These are phyloP conservation scores for Plodia interpunctella DNA, from an alignment of 1,140 invertebrate genomes.

Conservation along the genomic window DNA sequence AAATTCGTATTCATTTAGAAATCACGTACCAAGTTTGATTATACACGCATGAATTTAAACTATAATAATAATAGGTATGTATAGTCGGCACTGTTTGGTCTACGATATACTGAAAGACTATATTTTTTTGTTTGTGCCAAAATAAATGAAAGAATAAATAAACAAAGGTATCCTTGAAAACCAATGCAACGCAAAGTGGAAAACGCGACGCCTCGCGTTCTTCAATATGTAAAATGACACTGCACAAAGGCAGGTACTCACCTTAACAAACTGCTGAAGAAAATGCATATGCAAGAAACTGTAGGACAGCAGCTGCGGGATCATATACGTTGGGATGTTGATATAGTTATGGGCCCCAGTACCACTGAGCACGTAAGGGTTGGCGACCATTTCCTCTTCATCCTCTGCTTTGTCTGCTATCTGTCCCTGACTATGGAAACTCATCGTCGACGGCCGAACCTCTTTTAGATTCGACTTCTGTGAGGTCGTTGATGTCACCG, in stretches of 20 bases:
- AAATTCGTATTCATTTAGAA: too few relatives aligned
- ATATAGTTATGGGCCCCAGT: constrained; percentile 41
- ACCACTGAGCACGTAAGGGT: constrained; percentile 42
- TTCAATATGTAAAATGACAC: too few relatives aligned
- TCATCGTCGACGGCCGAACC: constrained; percentile 6
- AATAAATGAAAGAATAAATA: too few relatives aligned
- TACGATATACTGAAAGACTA: too few relatives aligned
- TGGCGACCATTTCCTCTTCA: constrained; percentile 12
- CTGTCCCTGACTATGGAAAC: constrained; percentile 31
- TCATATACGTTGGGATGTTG: constrained; percentile 37
- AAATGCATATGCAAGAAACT: constrained; percentile 63
- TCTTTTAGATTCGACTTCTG: constrained; percentile 10
- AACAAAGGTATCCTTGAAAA: too few relatives aligned
- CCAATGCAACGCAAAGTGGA: too few relatives aligned
- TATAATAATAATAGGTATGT: too few relatives aligned
- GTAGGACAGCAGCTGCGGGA: constrained; percentile 53
- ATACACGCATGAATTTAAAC: too few relatives aligned
- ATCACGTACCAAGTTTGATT: too few relatives aligned
- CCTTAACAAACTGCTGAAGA: constrained; percentile 53
- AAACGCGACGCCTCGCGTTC: too few relatives aligned
- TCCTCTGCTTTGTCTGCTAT: constrained; percentile 20
- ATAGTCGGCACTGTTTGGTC: too few relatives aligned
- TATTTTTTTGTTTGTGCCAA: too few relatives aligned
- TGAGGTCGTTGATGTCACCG: constrained; percentile 1
- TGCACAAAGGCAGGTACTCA: not conserved